These are phyloP conservation scores for Biston stratarius DNA, from an alignment of 2,888 invertebrate genomes.

Conservation along the genomic window DNA sequence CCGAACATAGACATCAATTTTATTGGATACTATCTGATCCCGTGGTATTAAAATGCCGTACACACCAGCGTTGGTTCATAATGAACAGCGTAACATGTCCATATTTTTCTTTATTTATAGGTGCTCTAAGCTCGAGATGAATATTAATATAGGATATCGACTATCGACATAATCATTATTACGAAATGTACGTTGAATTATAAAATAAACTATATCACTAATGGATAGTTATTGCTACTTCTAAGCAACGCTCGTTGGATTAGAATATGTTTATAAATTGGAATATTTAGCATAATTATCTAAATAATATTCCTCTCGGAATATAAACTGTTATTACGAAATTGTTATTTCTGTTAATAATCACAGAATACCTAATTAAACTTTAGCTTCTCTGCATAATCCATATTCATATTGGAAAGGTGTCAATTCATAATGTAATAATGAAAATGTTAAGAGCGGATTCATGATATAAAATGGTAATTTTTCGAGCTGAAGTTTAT, in stretches of 20 bases:
- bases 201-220: constrained; percentile 53
- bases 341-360: constrained; percentile 27
- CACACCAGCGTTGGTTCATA: constrained; percentile 23
- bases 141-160: constrained; percentile 50
- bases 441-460: constrained; percentile 10
- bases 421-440: constrained; percentile 14
- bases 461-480: constrained; percentile 8
- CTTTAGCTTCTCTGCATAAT: constrained; percentile 26
- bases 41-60: constrained; percentile 22
- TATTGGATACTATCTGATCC: constrained; percentile 28
- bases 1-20: constrained; percentile 34
- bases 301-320: constrained; percentile 25
- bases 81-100: constrained; percentile 16
- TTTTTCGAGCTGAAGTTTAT: constrained; percentile 3
- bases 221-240: constrained; percentile 49
- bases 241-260: constrained; percentile 38
- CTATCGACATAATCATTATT: constrained; percentile 50
- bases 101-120: constrained; percentile 28
- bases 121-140: constrained; percentile 37
- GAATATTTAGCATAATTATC: constrained; percentile 41
- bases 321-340: constrained; percentile 30
- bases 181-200: constrained; percentile 52
- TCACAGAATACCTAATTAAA: constrained; percentile 21
- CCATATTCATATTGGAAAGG: constrained; percentile 11
- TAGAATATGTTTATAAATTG: constrained; percentile 53